Percentiles rank a stretch among this genome's conserved stretches.
Conservation (phyloP, 2,888 invertebrate species). For the Pantelozetes paolii region DNA sequence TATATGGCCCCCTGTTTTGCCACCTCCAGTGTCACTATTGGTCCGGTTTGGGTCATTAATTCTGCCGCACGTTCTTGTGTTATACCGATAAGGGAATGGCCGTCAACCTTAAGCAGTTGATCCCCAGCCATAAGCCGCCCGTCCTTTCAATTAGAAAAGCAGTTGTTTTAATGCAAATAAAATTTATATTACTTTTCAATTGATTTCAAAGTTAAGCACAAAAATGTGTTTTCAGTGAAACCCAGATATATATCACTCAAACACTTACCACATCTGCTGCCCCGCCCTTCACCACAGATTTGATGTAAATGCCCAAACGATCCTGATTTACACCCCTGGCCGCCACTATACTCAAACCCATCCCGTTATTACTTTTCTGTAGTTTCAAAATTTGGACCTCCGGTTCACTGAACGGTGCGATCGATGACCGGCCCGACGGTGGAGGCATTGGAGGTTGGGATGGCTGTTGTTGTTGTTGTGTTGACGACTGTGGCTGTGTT, state of each 20-base stretch:
- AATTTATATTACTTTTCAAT: conserved; percentile 1
- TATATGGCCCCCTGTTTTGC: conserved; percentile 96
- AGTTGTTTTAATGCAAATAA: conserved; percentile 1
- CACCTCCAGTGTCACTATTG: conserved; percentile 87
- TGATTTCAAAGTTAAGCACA: background rate
- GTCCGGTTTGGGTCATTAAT: conserved; percentile 87
- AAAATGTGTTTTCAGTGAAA: background rate
- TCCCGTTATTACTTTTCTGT: conserved; percentile 89
- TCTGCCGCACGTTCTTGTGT: conserved; percentile 85
- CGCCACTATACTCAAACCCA: conserved; percentile 97
- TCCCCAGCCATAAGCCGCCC: conserved; percentile 93
- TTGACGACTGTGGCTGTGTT: conserved; percentile 39
- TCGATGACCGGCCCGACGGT: background rate
- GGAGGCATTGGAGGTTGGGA: conserved; percentile 16
- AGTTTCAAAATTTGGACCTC: conserved; percentile 79
- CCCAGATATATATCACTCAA: background rate
- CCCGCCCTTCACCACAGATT: conserved; percentile 84
- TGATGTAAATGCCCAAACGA: conserved; percentile 93
- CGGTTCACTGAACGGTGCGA: conserved; percentile 55
- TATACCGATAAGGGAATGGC: conserved; percentile 80
- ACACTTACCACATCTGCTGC: conserved; percentile 56
- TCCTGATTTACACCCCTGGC: conserved; percentile 75
- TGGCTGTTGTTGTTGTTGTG: conserved; percentile 25
- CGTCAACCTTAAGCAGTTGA: conserved; percentile 92
- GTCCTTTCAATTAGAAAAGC: conserved; percentile 59